These are phyloP conservation scores for Centropus bengalensis DNA, from an alignment of 2,113 vertebrate genomes.

Conservation along the genomic window DNA sequence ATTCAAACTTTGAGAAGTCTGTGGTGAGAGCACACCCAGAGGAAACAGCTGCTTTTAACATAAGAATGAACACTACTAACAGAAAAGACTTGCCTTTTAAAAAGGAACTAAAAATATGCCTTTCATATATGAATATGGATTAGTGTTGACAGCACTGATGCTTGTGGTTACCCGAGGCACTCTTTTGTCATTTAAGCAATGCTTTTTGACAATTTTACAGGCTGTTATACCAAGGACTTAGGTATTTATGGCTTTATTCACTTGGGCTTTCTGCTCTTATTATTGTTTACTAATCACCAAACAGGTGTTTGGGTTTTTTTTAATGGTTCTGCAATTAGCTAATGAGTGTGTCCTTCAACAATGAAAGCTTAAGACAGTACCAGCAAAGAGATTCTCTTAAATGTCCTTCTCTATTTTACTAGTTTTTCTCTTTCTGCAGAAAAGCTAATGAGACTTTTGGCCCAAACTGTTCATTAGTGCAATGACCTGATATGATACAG, in stretches of 20 bases:
- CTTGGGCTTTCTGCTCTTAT: slow-evolving; percentile 61
- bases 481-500: slow-evolving; percentile 40
- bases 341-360: slow-evolving; percentile 51
- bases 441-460: slow-evolving; percentile 49
- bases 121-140: slow-evolving; percentile 32
- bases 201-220: slow-evolving; percentile 79
- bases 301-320: slow-evolving; percentile 47
- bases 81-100: slow-evolving; percentile 25
- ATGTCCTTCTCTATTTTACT: slow-evolving; percentile 30
- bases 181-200: slow-evolving; percentile 71
- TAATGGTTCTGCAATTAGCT: slow-evolving; percentile 65
- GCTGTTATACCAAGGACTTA: slow-evolving; percentile 66
- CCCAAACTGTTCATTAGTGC: slow-evolving; percentile 36
- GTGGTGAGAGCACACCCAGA: background rate
- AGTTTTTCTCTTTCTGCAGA: slow-evolving; percentile 62
- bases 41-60: background rate
- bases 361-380: slow-evolving; percentile 36
- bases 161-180: slow-evolving; percentile 47
- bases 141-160: background rate
- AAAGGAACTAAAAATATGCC: slow-evolving; percentile 42
- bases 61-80: background rate
- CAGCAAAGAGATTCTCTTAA: slow-evolving; percentile 24
- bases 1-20: background rate
- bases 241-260: slow-evolving; percentile 75
- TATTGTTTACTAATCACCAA: slow-evolving; percentile 63